Evolutionary conservation across 2,797 vertebrate genomes (phyloP), one percentile per base, ranked within the genome.

Genomic region (Dendrocincla fuliginosa): DNA sequence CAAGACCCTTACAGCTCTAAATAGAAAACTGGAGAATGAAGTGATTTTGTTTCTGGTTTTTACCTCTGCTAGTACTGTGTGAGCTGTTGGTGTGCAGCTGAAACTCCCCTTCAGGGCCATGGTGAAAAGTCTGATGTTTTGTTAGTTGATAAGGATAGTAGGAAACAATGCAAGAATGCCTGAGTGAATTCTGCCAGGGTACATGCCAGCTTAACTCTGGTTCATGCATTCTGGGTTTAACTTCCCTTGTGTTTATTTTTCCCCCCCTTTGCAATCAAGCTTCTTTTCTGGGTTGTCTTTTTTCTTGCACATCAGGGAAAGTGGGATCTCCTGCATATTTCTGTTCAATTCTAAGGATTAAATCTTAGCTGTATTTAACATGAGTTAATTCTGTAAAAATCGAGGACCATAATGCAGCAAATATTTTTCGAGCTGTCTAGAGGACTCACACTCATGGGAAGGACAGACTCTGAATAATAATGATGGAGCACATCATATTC

Each of bases 401-500:
- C n/a, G 68, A 95, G 61, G 50, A 10, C 75, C 32, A 35, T 94
- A 89, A 95, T 89, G 46, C 95, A 91, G 90, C 50, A 77, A 88
- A 81, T 63, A 41, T 81, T 93, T 96, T 95, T 70, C 3, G 2
- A 92, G 64, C 71, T 94, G 61, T 87, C 86, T 91, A 50, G 77
- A 87, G 93, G 75, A 86, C 71, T 93, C 7, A 2, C 30, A 60
- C 77, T 95, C 46, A 15, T 74, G 59, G 92, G 93, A 91, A 87
- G 49, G 69, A 96, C 67, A 87, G 63, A 52, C 57, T 95, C 83
- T 79, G 94, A 97, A 97, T 96, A 93, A 91, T 84, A 96, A 96
- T 84, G 69, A 69, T 84, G 32, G 80, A 81, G 42, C 28, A 17
- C 61, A 89, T 78, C 32, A 41, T 85, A 56, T 89, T 94, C 79